These are phyloP conservation scores for Metopolophium dirhodum DNA, from an alignment of 1,140 invertebrate species.

Conservation along the genomic window DNA sequence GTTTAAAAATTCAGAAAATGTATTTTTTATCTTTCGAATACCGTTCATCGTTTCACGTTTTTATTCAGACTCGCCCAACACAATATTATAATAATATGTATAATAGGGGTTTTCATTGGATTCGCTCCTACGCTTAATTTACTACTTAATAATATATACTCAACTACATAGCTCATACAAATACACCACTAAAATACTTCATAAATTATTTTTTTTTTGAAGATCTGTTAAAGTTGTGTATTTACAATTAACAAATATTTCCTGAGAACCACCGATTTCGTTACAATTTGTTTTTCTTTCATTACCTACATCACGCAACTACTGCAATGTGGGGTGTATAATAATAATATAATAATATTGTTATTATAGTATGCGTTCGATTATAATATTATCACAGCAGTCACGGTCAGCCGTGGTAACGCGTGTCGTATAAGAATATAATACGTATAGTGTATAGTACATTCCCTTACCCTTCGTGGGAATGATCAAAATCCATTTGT, in stretches of 20 bases:
- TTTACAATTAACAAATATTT: neutral
- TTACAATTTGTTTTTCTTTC: neutral
- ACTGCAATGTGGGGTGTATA: neutral
- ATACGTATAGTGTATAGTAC: neutral
- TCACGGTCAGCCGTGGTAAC: slow-evolving; percentile 3
- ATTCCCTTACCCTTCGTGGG: neutral
- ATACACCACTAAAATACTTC: neutral
- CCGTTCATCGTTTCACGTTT: neutral
- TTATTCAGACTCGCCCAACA: neutral
- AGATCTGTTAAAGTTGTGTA: neutral
- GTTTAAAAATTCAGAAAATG: neutral
- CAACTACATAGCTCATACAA: neutral
- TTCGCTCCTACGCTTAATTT: neutral
- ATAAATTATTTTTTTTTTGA: neutral
- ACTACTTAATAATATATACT: neutral
- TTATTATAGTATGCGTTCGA: neutral
- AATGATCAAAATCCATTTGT: slow-evolving; percentile 5
- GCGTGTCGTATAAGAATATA: neutral
- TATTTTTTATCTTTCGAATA: slow-evolving; percentile 5
- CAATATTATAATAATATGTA: neutral
- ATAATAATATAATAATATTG: neutral
- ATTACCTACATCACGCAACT: neutral
- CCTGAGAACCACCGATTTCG: neutral
- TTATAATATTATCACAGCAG: neutral
- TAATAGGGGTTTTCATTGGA: neutral